Base-by-base conservation (phyloP, 2,888 invertebrate genomes). In the Caradrina clavipalpis region DNA sequence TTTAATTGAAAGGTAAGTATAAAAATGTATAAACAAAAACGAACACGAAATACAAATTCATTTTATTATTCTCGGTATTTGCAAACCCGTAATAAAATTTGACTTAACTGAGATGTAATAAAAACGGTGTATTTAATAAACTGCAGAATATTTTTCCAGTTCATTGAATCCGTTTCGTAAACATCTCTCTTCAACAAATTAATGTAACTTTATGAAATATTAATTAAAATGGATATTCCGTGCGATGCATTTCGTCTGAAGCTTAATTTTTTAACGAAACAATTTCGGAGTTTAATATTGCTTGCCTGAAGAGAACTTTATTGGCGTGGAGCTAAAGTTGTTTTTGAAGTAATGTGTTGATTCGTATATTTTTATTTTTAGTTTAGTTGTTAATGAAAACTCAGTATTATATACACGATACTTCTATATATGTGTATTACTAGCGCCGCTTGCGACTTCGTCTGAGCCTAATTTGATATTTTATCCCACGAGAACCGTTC, bases 131-230 rank as follows among this genome's bases (percentile, higher is more conserved):
- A 49, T 49, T 49, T 47, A 53, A 59, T n/a, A 54, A 49, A 15
- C 15, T 56, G 22, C 60, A 26, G n/a, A 21, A 35, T 22, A 69
- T 50, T 22, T 58, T 22, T 35, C 45, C 13, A 8, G 13, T 58
- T 51, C 15, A 49, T 69, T 59, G 55, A 51, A 59, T 69, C 11
- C 45, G 19, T 2, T n/a, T 7, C 4, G 31, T 10, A 21, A 60
- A 78, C 8, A 45, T 35, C 53, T 45, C 17, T 50, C 22, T 55
- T n/a, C 39, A 39, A 35, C 49, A 39, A 56, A 51, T 58, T 42
- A 13, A 59, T 69, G 35, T 35, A 8, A 2, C 17, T n/a, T 17
- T 8, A 17, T 11, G 21, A 56, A 63, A 53, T 53, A 50, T 57
- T 45, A 57, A 57, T 60, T 60, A 49, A 53, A 53, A 13, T 15